phyloP scores from a whole-genome alignment of 2,888 invertebrate genomes.

The Pediacus dermestoides region DNA sequence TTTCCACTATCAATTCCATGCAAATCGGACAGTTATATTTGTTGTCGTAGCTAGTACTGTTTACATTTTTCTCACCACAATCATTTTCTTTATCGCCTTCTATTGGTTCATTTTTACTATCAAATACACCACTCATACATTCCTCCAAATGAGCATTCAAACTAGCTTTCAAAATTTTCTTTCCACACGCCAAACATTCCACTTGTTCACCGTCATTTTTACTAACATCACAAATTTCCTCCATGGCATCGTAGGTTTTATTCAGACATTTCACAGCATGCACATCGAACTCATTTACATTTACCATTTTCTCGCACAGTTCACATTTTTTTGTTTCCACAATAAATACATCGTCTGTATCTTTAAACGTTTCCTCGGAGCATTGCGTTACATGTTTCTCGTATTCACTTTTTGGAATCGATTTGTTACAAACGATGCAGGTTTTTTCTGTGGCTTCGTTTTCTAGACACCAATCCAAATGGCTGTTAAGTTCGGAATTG shows the following conservation, averaged over 20 bases:
- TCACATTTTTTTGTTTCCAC: slow-evolving; percentile 48
- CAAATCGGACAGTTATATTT: slow-evolving; percentile 61
- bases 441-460: slow-evolving; percentile 15
- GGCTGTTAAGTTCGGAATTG: slow-evolving; percentile 38
- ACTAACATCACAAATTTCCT: slow-evolving; percentile 35
- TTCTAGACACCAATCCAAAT: slow-evolving; percentile 38
- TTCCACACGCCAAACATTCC: slow-evolving; percentile 49
- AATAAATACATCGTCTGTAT: slow-evolving; percentile 17
- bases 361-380: slow-evolving; percentile 21
- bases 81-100: slow-evolving; percentile 33
- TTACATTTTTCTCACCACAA: slow-evolving; percentile 40
- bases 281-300: slow-evolving; percentile 40
- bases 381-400: slow-evolving; percentile 26
- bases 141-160: slow-evolving; percentile 49
- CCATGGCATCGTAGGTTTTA: slow-evolving; percentile 51
- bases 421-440: slow-evolving; percentile 24
- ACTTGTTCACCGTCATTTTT: slow-evolving; percentile 19
- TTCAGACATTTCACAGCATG: slow-evolving; percentile 54
- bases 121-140: slow-evolving; percentile 47
- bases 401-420: slow-evolving; percentile 19
- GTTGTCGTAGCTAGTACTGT: slow-evolving; percentile 27
- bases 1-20: slow-evolving; percentile 52
- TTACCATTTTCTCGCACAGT: slow-evolving; percentile 49
- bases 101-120: slow-evolving; percentile 33
- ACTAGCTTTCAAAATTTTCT: slow-evolving; percentile 35